Conservation (phyloP, 2,113 vertebrate genomes). For the Hemicordylus capensis region DNA sequence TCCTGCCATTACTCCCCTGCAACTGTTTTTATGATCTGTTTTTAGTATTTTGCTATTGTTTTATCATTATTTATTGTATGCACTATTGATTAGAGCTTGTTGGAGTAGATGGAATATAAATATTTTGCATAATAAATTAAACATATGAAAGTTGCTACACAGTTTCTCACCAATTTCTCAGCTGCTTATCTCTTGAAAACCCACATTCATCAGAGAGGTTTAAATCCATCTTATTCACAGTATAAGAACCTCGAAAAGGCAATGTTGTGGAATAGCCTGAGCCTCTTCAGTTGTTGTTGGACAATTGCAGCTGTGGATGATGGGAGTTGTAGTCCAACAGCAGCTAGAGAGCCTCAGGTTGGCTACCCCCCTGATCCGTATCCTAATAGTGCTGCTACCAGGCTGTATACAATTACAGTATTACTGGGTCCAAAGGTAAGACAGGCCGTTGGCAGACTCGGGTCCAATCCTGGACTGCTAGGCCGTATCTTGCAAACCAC, state of each 20-base stretch:
- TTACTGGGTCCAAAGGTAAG: not conserved
- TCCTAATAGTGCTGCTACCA: not conserved
- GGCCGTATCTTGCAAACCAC: not conserved
- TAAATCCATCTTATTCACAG: not conserved
- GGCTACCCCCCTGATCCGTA: too few species aligned
- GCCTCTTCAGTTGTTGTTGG: too few species aligned
- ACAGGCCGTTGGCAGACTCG: too few species aligned
- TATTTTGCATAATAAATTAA: not conserved
- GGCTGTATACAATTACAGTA: not conserved
- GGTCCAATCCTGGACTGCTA: too few species aligned
- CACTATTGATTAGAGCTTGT: not conserved
- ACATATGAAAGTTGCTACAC: not conserved
- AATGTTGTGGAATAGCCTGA: not conserved
- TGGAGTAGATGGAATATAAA: not conserved
- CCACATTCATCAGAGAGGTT: not conserved
- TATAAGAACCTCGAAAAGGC: not conserved
- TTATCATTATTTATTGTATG: not conserved
- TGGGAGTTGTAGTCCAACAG: too few species aligned
- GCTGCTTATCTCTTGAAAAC: not conserved
- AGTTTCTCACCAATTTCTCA: not conserved
- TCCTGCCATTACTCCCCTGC: too few species aligned
- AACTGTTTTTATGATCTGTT: not conserved
- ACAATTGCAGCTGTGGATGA: too few species aligned
- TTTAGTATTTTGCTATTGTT: not conserved
- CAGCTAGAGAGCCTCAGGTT: too few species aligned